Conservation (phyloP, 2,797 vertebrate species). For the Aplochiton taeniatus region DNA sequence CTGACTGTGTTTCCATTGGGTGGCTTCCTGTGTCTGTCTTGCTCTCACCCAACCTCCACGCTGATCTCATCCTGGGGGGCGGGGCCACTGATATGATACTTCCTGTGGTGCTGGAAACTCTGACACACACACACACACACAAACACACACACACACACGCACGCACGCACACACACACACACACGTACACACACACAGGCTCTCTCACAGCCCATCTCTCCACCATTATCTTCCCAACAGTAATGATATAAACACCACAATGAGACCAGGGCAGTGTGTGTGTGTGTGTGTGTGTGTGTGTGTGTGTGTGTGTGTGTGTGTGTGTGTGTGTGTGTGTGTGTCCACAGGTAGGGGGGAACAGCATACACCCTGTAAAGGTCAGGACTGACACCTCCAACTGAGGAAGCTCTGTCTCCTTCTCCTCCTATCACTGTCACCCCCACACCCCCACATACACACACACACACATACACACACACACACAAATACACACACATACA, state of each 20-base stretch:
- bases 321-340: background rate
- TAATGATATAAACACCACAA: too few species aligned
- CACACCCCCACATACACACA: background rate
- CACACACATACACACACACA: background rate
- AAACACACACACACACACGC: background rate
- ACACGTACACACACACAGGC: background rate
- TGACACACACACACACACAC: slow-evolving; percentile 21
- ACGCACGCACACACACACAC: slow-evolving; percentile 19
- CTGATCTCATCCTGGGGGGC: slow-evolving; percentile 34
- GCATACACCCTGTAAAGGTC: slow-evolving; percentile 47
- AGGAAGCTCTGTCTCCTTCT: slow-evolving; percentile 15
- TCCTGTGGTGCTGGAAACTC: slow-evolving; percentile 37
- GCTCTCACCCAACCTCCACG: slow-evolving; percentile 15
- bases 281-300: too few species aligned
- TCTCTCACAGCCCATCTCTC: background rate
- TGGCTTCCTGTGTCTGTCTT: slow-evolving; percentile 27
- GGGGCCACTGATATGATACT: slow-evolving; percentile 19
- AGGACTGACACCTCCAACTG: slow-evolving; percentile 50
- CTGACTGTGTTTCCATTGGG: slow-evolving; percentile 37
- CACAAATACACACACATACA: background rate
- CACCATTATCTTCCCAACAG: too few species aligned
- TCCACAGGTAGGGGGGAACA: background rate
- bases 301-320: too few species aligned
- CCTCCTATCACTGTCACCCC: slow-evolving; percentile 19
- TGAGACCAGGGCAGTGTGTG: background rate